Conservation (phyloP, 1,140 invertebrate genomes). For the Eumeta japonica region DNA sequence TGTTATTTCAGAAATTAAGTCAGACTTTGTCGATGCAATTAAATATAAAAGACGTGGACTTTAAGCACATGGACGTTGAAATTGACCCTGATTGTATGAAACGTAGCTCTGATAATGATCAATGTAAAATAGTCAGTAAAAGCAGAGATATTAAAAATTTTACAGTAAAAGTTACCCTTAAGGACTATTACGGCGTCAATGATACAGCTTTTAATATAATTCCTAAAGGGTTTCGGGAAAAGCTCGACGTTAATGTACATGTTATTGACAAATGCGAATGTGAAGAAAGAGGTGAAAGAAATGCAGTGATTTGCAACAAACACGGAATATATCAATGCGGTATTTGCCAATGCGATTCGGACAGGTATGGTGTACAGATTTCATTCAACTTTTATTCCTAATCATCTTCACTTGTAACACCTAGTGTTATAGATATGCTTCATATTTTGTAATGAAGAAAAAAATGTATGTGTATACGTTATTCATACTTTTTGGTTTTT, state of each 20-base stretch:
- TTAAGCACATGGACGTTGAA: conserved; percentile 17
- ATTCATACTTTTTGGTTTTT: too few relatives aligned
- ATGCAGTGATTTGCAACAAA: conserved; percentile 45
- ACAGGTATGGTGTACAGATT: conserved; percentile 61
- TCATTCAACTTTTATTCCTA: conserved; percentile 4
- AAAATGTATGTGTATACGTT: too few relatives aligned
- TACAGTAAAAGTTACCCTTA: too few relatives aligned
- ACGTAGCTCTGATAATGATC: conserved; percentile 8
- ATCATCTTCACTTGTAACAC: too few relatives aligned
- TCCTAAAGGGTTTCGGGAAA: conserved; percentile 69
- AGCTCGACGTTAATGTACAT: conserved; percentile 67
- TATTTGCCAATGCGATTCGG: conserved; percentile 67
- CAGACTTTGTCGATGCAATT: conserved; percentile 21
- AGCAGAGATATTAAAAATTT: conserved; percentile 11
- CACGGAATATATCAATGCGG: conserved; percentile 68
- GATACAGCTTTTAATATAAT: too few relatives aligned
- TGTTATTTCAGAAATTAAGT: conserved; percentile 21
- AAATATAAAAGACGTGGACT: conserved; percentile 11
- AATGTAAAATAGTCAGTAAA: conserved; percentile 13
- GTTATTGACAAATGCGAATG: conserved; percentile 72
- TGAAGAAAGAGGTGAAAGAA: conserved; percentile 40
- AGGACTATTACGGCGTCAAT: too few relatives aligned
- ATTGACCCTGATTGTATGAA: conserved; percentile 20
- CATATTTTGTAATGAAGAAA: too few relatives aligned
- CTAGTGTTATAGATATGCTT: too few relatives aligned